phyloP scores from a whole-genome alignment of 2,888 invertebrate genomes.

The Hydrotaea diabolus region DNA sequence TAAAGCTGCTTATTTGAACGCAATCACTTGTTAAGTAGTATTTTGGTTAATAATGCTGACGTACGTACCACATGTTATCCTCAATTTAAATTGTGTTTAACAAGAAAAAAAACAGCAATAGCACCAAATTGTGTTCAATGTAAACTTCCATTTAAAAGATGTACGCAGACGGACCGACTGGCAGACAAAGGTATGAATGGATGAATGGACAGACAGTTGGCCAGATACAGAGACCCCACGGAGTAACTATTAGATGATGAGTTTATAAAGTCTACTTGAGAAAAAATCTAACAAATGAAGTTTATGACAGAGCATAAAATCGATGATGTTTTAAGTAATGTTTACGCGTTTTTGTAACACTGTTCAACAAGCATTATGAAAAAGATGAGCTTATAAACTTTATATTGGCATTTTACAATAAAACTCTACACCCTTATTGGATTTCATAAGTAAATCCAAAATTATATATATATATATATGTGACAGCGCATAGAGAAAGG shows the following conservation, averaged over 20 bases:
- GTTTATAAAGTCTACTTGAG: neutral
- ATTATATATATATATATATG: no score
- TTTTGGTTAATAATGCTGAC: constrained; percentile 4
- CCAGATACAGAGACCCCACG: neutral
- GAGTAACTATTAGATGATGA: constrained; percentile 3
- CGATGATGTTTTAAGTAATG: neutral
- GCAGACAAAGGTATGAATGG: neutral
- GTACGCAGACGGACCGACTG: neutral
- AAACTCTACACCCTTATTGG: no score
- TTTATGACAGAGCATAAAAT: constrained; percentile 29
- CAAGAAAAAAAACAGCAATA: constrained; percentile 17
- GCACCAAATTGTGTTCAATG: constrained; percentile 19
- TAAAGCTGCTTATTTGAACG: neutral
- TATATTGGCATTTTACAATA: no score
- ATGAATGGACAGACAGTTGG: no score
- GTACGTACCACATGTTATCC: constrained; percentile 23
- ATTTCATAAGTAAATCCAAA: no score
- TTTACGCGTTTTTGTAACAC: neutral
- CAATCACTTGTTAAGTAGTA: constrained; percentile 20
- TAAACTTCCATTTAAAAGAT: constrained; percentile 15
- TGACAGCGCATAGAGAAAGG: no score
- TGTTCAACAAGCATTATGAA: neutral
- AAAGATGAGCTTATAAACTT: no score
- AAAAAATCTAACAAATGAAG: neutral
- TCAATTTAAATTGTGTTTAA: constrained; percentile 30